A percentile compares a stretch with the other conserved stretches of the same genome.
Evolutionary conservation across 1,140 invertebrate species (phyloP).

Genomic region (Drosophila bocqueti): DNA sequence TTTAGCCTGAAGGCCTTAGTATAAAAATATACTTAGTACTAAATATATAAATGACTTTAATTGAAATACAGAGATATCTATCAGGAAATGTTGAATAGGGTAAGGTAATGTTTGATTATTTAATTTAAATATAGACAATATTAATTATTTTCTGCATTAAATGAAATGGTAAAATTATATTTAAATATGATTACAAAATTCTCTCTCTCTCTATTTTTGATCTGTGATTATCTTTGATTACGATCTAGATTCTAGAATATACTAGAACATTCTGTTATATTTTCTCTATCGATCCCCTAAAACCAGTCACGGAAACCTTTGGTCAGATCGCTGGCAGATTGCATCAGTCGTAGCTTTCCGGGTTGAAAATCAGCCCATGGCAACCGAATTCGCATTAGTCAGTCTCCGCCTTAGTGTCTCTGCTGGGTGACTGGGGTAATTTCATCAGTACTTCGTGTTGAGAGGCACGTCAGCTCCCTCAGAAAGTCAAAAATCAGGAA

Average conservation of each 20-base stretch:
- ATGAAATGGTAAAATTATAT: not conserved
- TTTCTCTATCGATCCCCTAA: not conserved
- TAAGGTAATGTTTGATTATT: too few species aligned
- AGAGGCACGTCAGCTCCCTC: constrained; percentile 28
- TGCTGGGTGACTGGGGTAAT: constrained; percentile 8
- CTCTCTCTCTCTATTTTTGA: not conserved
- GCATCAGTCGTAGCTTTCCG: constrained; percentile 27
- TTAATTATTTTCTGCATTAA: not conserved
- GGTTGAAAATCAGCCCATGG: constrained; percentile 25
- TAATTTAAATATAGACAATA: too few species aligned
- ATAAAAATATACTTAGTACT: too few species aligned
- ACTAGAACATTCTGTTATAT: not conserved
- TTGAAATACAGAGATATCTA: too few species aligned
- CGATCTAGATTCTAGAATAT: not conserved
- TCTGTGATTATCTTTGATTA: not conserved
- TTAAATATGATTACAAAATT: too few species aligned
- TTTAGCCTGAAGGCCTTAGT: too few species aligned
- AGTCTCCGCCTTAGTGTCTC: constrained; percentile 6
- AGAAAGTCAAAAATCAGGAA: not conserved
- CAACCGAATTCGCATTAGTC: constrained; percentile 40
- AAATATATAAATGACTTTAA: too few species aligned
- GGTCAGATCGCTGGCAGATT: constrained; percentile 24
- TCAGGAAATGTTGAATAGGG: too few species aligned
- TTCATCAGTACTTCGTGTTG: constrained; percentile 41
- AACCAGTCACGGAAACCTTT: not conserved